Percentiles rank a stretch among this genome's conserved stretches.
These are phyloP conservation scores for Lepetodrilus schrolli DNA, from an alignment of 2,888 invertebrate species.

Conservation along the genomic window DNA sequence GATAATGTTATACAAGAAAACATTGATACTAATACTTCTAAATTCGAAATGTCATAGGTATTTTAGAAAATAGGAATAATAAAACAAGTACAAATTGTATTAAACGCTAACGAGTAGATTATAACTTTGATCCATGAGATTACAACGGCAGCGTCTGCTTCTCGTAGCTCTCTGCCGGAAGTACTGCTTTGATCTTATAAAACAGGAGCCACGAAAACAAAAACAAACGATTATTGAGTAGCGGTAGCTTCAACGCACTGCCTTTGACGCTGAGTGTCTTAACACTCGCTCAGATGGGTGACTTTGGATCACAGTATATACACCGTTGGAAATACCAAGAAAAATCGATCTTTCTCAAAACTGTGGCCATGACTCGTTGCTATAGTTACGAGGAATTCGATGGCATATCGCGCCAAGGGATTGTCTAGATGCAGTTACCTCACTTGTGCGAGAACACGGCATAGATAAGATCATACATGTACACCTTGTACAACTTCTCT, in stretches of 20 bases:
- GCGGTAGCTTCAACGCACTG: neutral
- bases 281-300: neutral
- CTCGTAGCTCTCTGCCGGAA: no score
- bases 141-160: no score
- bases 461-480: neutral
- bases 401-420: conserved; percentile 19
- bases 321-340: conserved; percentile 12
- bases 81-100: no score
- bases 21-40: no score
- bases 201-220: neutral
- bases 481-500: neutral
- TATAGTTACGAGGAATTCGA: conserved; percentile 8
- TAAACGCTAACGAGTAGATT: no score
- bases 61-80: no score
- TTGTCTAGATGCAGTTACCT: neutral
- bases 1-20: no score
- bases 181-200: no score
- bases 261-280: neutral
- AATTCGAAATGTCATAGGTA: no score
- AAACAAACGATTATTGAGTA: neutral
- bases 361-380: conserved; percentile 14
- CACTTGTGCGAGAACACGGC: neutral
- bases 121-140: no score
- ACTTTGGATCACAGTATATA: neutral
- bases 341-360: conserved; percentile 21